These are phyloP conservation scores for Polia nebulosa DNA, from an alignment of 2,888 invertebrate species.

Conservation along the genomic window DNA sequence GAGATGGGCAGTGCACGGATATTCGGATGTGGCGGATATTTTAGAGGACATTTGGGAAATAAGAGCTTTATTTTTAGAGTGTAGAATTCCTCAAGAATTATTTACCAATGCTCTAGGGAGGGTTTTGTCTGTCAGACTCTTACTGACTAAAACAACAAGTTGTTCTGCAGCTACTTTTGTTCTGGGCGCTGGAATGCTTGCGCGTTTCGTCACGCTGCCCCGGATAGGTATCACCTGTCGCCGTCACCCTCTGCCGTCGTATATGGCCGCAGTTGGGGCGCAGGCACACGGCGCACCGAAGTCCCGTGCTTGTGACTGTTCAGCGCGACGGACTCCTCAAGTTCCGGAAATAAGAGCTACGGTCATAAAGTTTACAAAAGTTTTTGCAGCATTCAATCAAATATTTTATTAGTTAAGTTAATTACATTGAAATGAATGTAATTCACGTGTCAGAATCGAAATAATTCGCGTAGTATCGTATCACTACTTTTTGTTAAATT, in stretches of 20 bases:
- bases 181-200: neutral
- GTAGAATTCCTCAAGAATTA: no score
- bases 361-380: slow-evolving; percentile 1
- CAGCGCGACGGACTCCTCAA: neutral
- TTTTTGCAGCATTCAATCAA: neutral
- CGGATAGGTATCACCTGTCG: neutral
- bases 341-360: neutral
- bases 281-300: no score
- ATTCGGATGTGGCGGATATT: slow-evolving; percentile 39
- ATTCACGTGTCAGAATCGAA: no score
- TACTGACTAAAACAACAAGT: neutral
- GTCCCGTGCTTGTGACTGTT: neutral
- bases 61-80: neutral
- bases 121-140: no score
- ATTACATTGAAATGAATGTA: no score
- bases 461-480: no score
- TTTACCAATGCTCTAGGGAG: no score
- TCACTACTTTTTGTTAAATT: no score
- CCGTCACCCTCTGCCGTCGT: no score
- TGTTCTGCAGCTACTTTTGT: neutral
- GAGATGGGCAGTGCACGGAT: slow-evolving; percentile 51
- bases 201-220: neutral
- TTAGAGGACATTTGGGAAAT: slow-evolving; percentile 9
- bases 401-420: neutral
- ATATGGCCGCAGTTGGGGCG: no score